Evolutionary conservation across 2,888 invertebrate genomes (phyloP), one percentile per base, ranked within the genome.

Genomic region (Ecliptopera silaceata): DNA sequence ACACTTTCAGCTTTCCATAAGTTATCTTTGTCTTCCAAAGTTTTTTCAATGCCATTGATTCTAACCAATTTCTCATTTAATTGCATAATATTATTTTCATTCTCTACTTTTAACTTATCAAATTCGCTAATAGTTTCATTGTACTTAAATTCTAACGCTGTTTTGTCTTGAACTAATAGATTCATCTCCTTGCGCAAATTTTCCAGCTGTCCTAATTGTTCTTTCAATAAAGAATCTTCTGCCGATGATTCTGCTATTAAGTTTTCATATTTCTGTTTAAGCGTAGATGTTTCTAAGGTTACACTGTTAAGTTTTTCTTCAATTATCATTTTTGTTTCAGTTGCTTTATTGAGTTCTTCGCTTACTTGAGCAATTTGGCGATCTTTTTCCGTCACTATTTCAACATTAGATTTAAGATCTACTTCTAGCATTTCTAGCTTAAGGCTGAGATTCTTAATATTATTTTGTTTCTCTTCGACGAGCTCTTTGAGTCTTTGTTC

Each of bases 251-350:
- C 87, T 51, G 86, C 80, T 65, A 85, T 77, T 63, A 91, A 77
- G 56, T 68, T 81, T 66, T 91, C 88, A 68, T 88, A 82, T 70
- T 86, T 84, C 68, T 90, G 91, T 72, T 86, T 87, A 8, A 91
- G 68, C 20, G 77, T 71, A 38, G 82, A 77, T 1, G 75, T 71
- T 74, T 91, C 91, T 59, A 85, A 70, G 38, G 76, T 69, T 22
- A 76, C 75, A 53, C 76, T 85, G 69, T 81, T 88, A n/a, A 92
- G 65, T 61, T 87, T 81, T 56, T 91, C 92, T 74, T 93, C 92
- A 34, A 92, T 63, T 39, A 82, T 81, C 53, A 88, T 84, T 72
- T 92, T 93, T 42, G 66, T 79, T 57, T 91, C 89, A 50, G 80
- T 75, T 11, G 73, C 71, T 79, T 85, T 86, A 63, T 75, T 79